Evolutionary conservation across 2,888 invertebrate genomes (phyloP), one percentile per base, ranked within the genome.

Genomic region (Prenolepis imparis): DNA sequence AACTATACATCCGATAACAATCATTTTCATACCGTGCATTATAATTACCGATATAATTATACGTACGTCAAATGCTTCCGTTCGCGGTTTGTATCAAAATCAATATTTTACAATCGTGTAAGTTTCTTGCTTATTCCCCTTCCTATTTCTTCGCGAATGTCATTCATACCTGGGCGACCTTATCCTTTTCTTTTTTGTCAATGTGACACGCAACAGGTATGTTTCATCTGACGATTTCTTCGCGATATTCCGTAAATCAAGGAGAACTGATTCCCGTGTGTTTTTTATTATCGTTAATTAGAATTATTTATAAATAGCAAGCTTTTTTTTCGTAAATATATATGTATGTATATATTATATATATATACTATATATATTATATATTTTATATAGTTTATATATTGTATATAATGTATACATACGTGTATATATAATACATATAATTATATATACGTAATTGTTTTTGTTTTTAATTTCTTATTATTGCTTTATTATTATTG

Each of bases 11-110:
- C 39, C 9, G 15, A 67, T 57, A 78, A 78, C 41, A 78, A 18
- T 41, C 21, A 28, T 18, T n/a, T 77, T 78, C 21, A 59, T 52
- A 52, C 32, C 11, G 32, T 55, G 39, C 15, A 5, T 63, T 24
- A 64, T 41, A 77, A 77, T 55, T 39, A 55, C 12, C 24, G 39
- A 41, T 12, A 6, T 39, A 75, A 66, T 66, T 77, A n/a, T n/a
- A 41, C 15, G 32, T 63, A 36, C 63, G 21, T 15, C 36, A 57
- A 44, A 59, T 21, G 18, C n/a, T 59, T 67, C 21, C 21, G 57
- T 57, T 44, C 15, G 21, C 21, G 36, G 44, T 39, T 48, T 28
- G 11, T 15, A 21, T 11, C 9, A 5, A 39, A 57, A 28, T 1
- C 32, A 32, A 41, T 3, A 32, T 39, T 68, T 67, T 59, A 67